A percentile compares a stretch with the other conserved stretches of the same genome.
Conservation (phyloP, 2,888 invertebrate species). For the Nasonia oneida region DNA sequence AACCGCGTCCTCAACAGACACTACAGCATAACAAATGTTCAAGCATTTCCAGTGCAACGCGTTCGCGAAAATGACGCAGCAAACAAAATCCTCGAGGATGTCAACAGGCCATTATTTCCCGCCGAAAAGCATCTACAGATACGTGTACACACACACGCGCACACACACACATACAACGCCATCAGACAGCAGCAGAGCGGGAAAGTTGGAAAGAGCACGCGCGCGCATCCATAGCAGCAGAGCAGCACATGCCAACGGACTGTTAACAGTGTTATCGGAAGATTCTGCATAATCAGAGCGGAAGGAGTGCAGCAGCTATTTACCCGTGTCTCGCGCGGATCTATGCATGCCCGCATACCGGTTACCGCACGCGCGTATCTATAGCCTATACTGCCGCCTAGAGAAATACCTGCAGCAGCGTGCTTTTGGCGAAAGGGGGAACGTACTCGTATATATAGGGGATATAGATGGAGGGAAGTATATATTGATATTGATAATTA, state of each 20-base stretch:
- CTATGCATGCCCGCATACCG: neutral
- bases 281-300: slow-evolving; percentile 49
- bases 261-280: slow-evolving; percentile 36
- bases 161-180: neutral
- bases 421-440: neutral
- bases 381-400: neutral
- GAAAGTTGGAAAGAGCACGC: slow-evolving; percentile 28
- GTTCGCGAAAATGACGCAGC: neutral
- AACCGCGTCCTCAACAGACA: neutral
- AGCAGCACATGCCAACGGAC: neutral
- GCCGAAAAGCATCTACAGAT: neutral
- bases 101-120: neutral
- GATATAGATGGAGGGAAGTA: neutral
- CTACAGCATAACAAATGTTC: neutral
- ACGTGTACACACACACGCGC: too few species aligned
- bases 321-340: neutral
- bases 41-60: neutral
- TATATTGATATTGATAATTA: slow-evolving; percentile 39
- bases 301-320: slow-evolving; percentile 35
- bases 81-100: slow-evolving; percentile 9
- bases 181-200: neutral
- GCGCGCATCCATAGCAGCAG: too few species aligned
- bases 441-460: too few species aligned
- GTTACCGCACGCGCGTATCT: neutral
- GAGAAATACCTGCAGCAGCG: neutral